Conservation (phyloP, 2,797 vertebrate genomes). For the Potorous gilbertii region DNA sequence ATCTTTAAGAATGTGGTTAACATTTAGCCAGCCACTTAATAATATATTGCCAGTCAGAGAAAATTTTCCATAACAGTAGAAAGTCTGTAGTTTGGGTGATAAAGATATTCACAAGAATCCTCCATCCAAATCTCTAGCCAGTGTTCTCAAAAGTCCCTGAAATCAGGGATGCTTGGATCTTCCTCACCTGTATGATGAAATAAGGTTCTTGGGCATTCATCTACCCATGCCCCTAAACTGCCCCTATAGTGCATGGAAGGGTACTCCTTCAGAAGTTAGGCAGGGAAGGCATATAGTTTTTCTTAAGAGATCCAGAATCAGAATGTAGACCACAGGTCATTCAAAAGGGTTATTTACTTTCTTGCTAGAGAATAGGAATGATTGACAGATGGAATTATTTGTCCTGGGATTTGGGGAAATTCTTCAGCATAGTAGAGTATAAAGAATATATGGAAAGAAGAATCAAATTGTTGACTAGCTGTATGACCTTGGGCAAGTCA, state of each 20-base stretch:
- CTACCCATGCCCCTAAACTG: not conserved
- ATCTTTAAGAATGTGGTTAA: conserved; percentile 61
- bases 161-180: not conserved
- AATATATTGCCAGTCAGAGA: conserved; percentile 49
- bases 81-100: conserved; percentile 28
- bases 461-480: not conserved
- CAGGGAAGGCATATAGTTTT: not conserved
- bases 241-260: not conserved
- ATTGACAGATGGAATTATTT: not conserved
- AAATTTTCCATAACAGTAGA: conserved; percentile 64
- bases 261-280: not conserved
- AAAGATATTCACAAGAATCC: not conserved
- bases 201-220: not conserved
- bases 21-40: conserved; percentile 48
- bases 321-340: not conserved
- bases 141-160: not conserved
- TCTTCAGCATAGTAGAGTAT: not conserved
- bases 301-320: not conserved
- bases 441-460: not conserved
- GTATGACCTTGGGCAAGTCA: not conserved
- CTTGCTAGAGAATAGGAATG: not conserved
- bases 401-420: not conserved
- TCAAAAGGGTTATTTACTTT: not conserved
- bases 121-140: not conserved
- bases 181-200: not conserved